Evolutionary conservation across 2,797 vertebrate genomes (phyloP), one percentile per base, ranked within the genome.

Genomic region (Botia almorhae): DNA sequence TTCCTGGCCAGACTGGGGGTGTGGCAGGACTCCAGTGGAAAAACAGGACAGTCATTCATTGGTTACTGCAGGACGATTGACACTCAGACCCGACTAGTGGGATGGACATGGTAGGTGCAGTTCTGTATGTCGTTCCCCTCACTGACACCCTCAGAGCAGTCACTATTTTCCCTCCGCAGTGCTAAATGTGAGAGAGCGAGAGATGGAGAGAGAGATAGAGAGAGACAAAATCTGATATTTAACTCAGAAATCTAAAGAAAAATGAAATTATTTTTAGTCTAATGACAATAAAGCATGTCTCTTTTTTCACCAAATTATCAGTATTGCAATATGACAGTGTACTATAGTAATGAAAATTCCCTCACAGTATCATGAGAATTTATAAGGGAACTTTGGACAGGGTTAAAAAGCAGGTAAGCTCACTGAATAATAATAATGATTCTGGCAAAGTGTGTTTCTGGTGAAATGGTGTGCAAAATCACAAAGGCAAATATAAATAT

Each of bases 31-130:
- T 92, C 88, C 86, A 90, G 89, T 91, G 89, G 82, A 88, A 87
- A 92, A 92, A 91, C 86, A 86, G 88, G 88, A 91, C 90, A 92
- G 91, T 91, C 88, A 88, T 82, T 89, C 83, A 82, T 83, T 81
- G 80, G 81, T 78, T 70, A 75, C 77, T 84, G 85, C 70, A 82
- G 82, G 77, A 77, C 85, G 75, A 80, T 75, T 56, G 26, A 83
- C 83, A 67, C 80, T 94, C 92, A 96, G 90, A 95, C 94, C 87
- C 91, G 92, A 88, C 93, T 94, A 82, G 93, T 88, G 0, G 93
- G 89, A 76, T 94, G 94, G 88, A 93, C 92, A 76, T 81, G 92
- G 89, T 91, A 94, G 73, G 88, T 85, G 90, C 90, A 91, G 91
- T 90, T 93, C 81, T 92, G 84, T 81, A 93, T 84, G 23, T 87